Percentiles rank a stretch among this genome's conserved stretches.
Conservation (phyloP, 2,113 vertebrate genomes). For the Otolemur garnettii region DNA sequence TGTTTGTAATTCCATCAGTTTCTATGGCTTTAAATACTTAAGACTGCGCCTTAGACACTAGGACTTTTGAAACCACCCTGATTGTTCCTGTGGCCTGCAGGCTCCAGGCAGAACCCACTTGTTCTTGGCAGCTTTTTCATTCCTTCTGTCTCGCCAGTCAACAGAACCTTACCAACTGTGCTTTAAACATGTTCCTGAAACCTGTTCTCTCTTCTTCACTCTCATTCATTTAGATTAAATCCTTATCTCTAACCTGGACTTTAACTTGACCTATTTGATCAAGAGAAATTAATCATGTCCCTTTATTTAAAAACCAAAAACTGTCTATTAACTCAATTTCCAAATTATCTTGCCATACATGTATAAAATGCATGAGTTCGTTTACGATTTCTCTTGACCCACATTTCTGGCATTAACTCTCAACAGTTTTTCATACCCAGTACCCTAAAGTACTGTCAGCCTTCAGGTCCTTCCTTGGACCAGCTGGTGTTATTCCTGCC, state of each 20-base stretch:
- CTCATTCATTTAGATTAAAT: not conserved
- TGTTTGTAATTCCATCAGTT: not conserved
- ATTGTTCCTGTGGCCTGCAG: too few relatives aligned
- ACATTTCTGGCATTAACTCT: not conserved
- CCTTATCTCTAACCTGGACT: not conserved
- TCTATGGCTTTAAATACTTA: not conserved
- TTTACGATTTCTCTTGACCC: not conserved
- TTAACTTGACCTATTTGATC: not conserved
- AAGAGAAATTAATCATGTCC: not conserved
- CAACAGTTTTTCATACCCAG: not conserved
- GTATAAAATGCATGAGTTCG: not conserved
- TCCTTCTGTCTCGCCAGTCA: not conserved
- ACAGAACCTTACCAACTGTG: not conserved
- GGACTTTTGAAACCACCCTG: not conserved
- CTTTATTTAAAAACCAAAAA: not conserved
- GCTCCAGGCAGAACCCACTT: not conserved
- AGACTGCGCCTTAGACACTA: not conserved
- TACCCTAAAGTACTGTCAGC: not conserved
- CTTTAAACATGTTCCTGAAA: not conserved
- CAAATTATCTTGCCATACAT: not conserved
- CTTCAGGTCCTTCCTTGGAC: not conserved
- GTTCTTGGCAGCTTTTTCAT: not conserved
- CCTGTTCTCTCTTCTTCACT: not conserved
- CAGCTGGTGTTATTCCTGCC: not conserved
- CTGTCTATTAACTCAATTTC: not conserved